phyloP scores from a whole-genome alignment of 2,888 invertebrate genomes.

The Argyresthia goedartella region DNA sequence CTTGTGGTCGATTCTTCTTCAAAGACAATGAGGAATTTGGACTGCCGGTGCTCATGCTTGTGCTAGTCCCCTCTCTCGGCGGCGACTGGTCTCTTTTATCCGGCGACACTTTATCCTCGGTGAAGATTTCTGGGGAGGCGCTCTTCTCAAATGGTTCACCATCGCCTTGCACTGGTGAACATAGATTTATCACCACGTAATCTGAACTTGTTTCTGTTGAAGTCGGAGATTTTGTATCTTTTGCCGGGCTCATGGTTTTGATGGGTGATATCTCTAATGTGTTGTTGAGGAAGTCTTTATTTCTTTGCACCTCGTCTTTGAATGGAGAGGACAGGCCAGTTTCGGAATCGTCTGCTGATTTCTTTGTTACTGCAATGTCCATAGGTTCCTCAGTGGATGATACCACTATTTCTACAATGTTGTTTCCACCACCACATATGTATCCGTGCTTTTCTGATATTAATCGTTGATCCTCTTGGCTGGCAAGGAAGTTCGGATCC shows the following conservation, averaged over 20 bases:
- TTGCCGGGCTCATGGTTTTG: slow-evolving; percentile 48
- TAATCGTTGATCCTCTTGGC: background rate
- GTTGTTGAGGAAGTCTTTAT: slow-evolving; percentile 67
- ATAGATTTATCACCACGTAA: slow-evolving; percentile 45
- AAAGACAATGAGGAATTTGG: slow-evolving; percentile 49
- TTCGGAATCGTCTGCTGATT: slow-evolving; percentile 16
- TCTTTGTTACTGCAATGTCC: background rate
- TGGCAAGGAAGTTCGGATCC: slow-evolving; percentile 16
- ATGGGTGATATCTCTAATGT: slow-evolving; percentile 75
- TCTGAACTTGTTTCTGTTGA: slow-evolving; percentile 45
- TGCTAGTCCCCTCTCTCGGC: slow-evolving; percentile 32
- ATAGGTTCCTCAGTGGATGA: background rate
- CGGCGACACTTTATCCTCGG: slow-evolving; percentile 54
- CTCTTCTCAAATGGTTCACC: slow-evolving; percentile 48
- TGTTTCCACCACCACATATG: background rate
- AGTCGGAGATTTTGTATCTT: slow-evolving; percentile 30
- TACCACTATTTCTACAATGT: background rate
- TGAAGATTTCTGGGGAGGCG: slow-evolving; percentile 56
- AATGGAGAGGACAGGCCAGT: slow-evolving; percentile 39
- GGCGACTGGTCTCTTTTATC: slow-evolving; percentile 53
- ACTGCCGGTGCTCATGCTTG: slow-evolving; percentile 27
- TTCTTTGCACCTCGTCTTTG: slow-evolving; percentile 43
- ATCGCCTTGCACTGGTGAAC: slow-evolving; percentile 47
- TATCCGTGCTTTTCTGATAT: background rate
- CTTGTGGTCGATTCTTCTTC: slow-evolving; percentile 51